Base-by-base conservation (phyloP, 2,113 vertebrate species). In the Zingel zingel region DNA sequence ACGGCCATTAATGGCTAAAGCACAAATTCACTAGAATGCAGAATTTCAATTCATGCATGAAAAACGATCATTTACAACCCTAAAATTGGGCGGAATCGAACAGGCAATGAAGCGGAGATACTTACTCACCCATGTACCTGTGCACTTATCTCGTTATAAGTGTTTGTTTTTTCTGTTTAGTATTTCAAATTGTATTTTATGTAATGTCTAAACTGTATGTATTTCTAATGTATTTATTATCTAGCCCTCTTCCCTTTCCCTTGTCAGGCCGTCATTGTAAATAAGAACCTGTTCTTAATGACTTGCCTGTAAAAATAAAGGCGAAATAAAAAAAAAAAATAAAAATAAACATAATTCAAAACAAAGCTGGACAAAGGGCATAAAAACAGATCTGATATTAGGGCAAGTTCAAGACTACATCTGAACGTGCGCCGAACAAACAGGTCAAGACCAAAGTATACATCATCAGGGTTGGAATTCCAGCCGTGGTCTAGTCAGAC, bases 1-100 rank as follows among this genome's bases (percentile, higher is more conserved):
- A 63, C 25, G 21, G 50, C 15, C 2, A 30, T 78, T 73, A 84
- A 75, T 56, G 39, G 62, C 57, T 47, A 1, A 27, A 58, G 45
- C 48, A 78, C 23, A 33, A 23, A 61, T 56, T 76, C 63, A 62
- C 58, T 30, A 63, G 47, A 45, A 63, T 33, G 25, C 77, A 51
- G 70, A 51, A 27, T 82, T 92, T 90, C 80, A 83, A 83, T 82
- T 82, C 23, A 30, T 64, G 79, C 84, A 77, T 79, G 70, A 84
- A 85, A 91, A 90, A 87, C 73, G 51, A 87, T 79, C 74, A 74
- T 23, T 86, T 88, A 88, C 9, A 23, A 76, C 47, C 51, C 62
- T 67, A 62, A 64, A 79, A 73, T 68, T 66, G 19, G 1, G 50
- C 61, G 64, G 65, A 89, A 84, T 83, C 62, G 53, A 88, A n/a